Conservation (phyloP, 2,888 invertebrate species). For the Thymelicus acteon region DNA sequence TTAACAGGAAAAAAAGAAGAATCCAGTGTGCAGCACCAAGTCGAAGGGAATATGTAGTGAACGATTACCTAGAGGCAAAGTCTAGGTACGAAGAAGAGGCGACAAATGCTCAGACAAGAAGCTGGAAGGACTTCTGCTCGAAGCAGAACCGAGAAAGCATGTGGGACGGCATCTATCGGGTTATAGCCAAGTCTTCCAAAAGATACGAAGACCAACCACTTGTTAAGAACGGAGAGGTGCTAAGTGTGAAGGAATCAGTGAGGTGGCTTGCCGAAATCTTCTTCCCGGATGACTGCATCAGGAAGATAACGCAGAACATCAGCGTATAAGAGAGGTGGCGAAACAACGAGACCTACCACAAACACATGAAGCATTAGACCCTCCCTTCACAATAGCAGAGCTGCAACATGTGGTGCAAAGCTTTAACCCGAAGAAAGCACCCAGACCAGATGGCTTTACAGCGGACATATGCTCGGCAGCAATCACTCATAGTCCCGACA, state of each 20-base stretch:
- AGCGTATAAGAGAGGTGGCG: neutral
- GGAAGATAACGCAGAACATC: constrained; percentile 6
- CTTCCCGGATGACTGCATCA: constrained; percentile 8
- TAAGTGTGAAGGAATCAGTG: constrained; percentile 28
- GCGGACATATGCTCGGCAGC: constrained; percentile 31
- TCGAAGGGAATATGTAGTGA: constrained; percentile 8
- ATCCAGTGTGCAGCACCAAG: constrained; percentile 20
- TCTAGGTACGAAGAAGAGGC: constrained; percentile 15
- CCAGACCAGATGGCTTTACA: constrained; percentile 39
- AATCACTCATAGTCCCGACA: too few species aligned
- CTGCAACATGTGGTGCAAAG: neutral
- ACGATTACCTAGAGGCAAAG: constrained; percentile 17
- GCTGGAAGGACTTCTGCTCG: constrained; percentile 39
- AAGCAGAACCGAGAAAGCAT: constrained; percentile 35
- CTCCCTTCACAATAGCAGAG: constrained; percentile 32
- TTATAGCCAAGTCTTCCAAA: constrained; percentile 25
- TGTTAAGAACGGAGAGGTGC: neutral
- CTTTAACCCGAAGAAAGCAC: constrained; percentile 39
- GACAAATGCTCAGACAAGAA: constrained; percentile 23
- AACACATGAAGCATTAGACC: neutral
- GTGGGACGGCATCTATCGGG: constrained; percentile 39
- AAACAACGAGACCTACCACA: neutral
- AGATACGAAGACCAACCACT: constrained; percentile 30
- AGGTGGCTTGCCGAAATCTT: constrained; percentile 25
- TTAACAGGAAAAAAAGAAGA: neutral